These are phyloP conservation scores for Tribolium freemani DNA, from an alignment of 2,888 invertebrate species.

Conservation along the genomic window DNA sequence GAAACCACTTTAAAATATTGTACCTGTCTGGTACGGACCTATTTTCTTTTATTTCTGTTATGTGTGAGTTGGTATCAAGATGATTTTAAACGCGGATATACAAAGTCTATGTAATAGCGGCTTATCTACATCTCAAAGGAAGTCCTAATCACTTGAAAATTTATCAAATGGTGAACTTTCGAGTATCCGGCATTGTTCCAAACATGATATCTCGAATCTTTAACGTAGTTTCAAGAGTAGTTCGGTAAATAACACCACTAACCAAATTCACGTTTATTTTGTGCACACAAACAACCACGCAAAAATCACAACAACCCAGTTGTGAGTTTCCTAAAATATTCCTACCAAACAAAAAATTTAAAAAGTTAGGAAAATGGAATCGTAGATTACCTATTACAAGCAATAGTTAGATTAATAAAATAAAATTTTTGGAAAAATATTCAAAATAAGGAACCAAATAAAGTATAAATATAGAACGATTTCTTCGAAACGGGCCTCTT, in stretches of 20 bases:
- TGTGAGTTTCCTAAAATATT: background rate
- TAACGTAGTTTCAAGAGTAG: slow-evolving; percentile 46
- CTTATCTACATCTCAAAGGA: slow-evolving; percentile 62
- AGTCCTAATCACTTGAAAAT: slow-evolving; percentile 61
- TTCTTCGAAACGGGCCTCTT: too few relatives aligned
- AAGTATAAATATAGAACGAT: too few relatives aligned
- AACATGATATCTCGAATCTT: slow-evolving; percentile 51
- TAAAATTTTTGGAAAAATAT: too few relatives aligned
- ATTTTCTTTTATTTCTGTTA: slow-evolving; percentile 24
- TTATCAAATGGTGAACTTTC: slow-evolving; percentile 61
- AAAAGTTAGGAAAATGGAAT: too few relatives aligned
- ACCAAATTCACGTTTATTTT: slow-evolving; percentile 37
- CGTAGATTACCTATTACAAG: too few relatives aligned
- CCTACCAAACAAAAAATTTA: too few relatives aligned
- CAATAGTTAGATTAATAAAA: too few relatives aligned
- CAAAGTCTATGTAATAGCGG: slow-evolving; percentile 45
- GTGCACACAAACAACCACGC: background rate
- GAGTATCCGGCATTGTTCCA: slow-evolving; percentile 59
- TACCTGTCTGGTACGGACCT: slow-evolving; percentile 32
- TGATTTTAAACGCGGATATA: slow-evolving; percentile 46
- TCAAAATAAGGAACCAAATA: too few relatives aligned
- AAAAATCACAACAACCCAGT: background rate
- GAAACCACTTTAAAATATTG: slow-evolving; percentile 46
- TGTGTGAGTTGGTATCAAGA: slow-evolving; percentile 37
- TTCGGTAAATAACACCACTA: slow-evolving; percentile 41